These are phyloP conservation scores for Spodoptera littoralis DNA, from an alignment of 2,888 invertebrate genomes.

Conservation along the genomic window DNA sequence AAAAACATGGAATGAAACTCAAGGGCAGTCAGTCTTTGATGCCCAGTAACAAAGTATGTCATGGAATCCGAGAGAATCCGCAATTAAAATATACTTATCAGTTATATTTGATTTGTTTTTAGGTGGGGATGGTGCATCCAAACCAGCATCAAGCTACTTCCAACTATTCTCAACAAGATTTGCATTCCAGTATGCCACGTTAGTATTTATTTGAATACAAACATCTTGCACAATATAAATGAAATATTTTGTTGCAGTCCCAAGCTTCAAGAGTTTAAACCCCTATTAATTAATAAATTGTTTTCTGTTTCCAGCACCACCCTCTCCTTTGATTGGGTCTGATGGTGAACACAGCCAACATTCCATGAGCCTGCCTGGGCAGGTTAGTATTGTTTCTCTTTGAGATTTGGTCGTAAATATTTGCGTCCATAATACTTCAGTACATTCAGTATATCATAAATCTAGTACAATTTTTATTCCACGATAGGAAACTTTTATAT, in stretches of 20 bases:
- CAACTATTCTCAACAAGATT: slow-evolving; percentile 91
- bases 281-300: not conserved
- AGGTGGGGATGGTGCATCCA: slow-evolving; percentile 96
- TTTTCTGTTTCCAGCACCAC: slow-evolving; percentile 90
- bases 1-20: no score
- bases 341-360: slow-evolving; percentile 89
- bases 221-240: no score
- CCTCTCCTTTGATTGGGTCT: slow-evolving; percentile 93
- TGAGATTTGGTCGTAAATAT: not conserved
- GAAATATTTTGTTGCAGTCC: no score
- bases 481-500: slow-evolving; percentile 20
- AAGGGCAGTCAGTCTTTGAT: no score
- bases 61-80: no score
- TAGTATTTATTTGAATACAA: slow-evolving; percentile 75
- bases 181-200: slow-evolving; percentile 94
- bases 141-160: slow-evolving; percentile 90
- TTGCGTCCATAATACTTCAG: not conserved
- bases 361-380: slow-evolving; percentile 84
- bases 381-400: slow-evolving; percentile 65
- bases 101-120: slow-evolving; percentile 21
- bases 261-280: no score
- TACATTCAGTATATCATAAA: slow-evolving; percentile 9
- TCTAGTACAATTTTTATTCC: slow-evolving; percentile 20
- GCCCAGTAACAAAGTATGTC: no score
- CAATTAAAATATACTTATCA: no score